Evolutionary conservation across 2,797 vertebrate genomes (phyloP).

Genomic region (Bovichtus diacanthus): DNA sequence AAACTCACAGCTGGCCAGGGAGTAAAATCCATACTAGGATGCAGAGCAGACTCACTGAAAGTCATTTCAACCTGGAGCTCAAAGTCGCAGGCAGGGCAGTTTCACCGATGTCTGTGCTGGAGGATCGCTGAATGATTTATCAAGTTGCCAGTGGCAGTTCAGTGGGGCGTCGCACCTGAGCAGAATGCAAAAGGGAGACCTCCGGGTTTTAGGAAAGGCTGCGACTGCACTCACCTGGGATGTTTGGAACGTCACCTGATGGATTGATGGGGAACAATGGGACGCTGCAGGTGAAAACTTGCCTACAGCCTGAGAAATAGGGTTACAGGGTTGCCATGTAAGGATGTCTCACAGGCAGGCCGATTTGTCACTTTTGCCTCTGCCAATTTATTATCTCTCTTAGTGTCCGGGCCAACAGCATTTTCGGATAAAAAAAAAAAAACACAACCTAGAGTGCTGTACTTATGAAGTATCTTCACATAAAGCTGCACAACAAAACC

Average conservation of each 20-base stretch:
- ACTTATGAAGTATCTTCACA: constrained; percentile 25
- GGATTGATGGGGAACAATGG: constrained; percentile 37
- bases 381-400: constrained; percentile 12
- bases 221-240: constrained; percentile 21
- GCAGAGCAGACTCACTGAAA: constrained; percentile 32
- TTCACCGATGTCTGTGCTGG: constrained; percentile 62
- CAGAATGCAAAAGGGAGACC: constrained; percentile 51
- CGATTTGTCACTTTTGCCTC: constrained; percentile 34
- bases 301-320: constrained; percentile 16
- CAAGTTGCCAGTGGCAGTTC: constrained; percentile 64
- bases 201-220: constrained; percentile 17
- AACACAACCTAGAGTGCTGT: constrained; percentile 20
- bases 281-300: constrained; percentile 30
- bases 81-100: constrained; percentile 48
- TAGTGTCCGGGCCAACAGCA: constrained; percentile 22
- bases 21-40: constrained; percentile 56
- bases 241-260: constrained; percentile 43
- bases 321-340: constrained; percentile 20
- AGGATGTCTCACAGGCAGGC: constrained; percentile 22
- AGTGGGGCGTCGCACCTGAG: constrained; percentile 41
- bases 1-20: too few species aligned
- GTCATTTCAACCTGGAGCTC: constrained; percentile 61
- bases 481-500: constrained; percentile 32
- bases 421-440: constrained; percentile 34
- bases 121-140: constrained; percentile 74